Evolutionary conservation across 2,113 vertebrate genomes (phyloP), one percentile per base, ranked within the genome.

Genomic region (Aptenodytes forsteri): DNA sequence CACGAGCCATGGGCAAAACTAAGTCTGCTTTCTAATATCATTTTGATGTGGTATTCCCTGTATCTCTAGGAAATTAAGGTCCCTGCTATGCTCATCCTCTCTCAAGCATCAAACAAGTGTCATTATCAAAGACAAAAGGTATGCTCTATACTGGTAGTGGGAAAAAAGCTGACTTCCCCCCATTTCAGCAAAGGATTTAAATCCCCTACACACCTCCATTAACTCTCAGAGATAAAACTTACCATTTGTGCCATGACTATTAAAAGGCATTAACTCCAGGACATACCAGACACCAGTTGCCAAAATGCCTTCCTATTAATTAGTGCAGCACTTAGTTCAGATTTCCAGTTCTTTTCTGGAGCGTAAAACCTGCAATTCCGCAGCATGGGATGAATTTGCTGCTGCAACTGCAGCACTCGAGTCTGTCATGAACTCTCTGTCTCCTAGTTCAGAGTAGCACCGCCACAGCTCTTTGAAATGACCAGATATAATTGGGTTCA

Each of bases 401-500:
- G 91, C 72, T 97, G 91, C 96, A 85, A 58, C 87, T 55, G 87
- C 95, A 75, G 87, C 59, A 65, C 76, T 97, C 91, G 12, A 91
- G 87, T 96, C 87, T 93, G 90, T 81, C 27, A 2, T 98, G 98
- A 98, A 98, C 98, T 98, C 95, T 97, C 93, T 88, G 91, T 88
- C 96, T 89, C 95, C 80, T 87, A 97, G 97, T 97, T 98, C 98
- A 98, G 97, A 98, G 96, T 93, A 96, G 11, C 82, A 97, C 88
- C 94, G 92, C 95, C 81, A 83, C 71, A 96, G 96, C 96, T 97
- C 97, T 97, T 98, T 97, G 97, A 98, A 98, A 98, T 98, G 97
- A 97, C 97, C 97, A 97, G 80, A 61, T 97, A 93, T 98, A 98
- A 98, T 98, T 98, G 98, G 97, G 98, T 98, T 98, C 98, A 98